Evolutionary conservation across 2,888 invertebrate genomes (phyloP).

Genomic region (Drosophila helvetica): DNA sequence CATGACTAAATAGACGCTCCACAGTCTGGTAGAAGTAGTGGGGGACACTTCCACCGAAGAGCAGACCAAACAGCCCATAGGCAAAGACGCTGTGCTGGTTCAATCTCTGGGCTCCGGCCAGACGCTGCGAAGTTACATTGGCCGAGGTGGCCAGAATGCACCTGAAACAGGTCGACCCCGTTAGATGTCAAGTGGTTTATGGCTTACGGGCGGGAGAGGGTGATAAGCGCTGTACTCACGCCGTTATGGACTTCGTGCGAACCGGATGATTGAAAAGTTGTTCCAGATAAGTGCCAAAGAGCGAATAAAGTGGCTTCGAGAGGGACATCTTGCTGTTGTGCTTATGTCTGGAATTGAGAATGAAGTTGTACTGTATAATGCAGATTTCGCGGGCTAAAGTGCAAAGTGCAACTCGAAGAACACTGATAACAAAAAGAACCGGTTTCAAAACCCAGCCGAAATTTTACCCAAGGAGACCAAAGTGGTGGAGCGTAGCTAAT

Average conservation of each 20-base stretch:
- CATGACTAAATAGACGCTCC: constrained; percentile 87
- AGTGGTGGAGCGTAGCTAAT: constrained; percentile 24
- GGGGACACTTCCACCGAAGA: constrained; percentile 92
- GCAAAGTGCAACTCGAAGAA: constrained; percentile 66
- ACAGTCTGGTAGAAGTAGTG: constrained; percentile 90
- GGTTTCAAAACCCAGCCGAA: background rate
- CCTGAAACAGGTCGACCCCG: constrained; percentile 84
- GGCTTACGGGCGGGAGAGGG: background rate
- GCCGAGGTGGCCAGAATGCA: constrained; percentile 89
- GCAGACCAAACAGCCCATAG: constrained; percentile 90
- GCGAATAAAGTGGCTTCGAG: constrained; percentile 88
- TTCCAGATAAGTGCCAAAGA: constrained; percentile 89
- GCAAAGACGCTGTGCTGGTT: constrained; percentile 89
- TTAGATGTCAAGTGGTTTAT: background rate
- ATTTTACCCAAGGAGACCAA: constrained; percentile 25
- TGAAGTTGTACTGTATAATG: constrained; percentile 11
- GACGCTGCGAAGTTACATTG: constrained; percentile 89
- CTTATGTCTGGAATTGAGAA: constrained; percentile 2
- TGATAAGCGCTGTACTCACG: constrained; percentile 85
- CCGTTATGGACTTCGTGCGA: constrained; percentile 91
- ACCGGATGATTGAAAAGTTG: constrained; percentile 90
- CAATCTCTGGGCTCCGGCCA: constrained; percentile 87
- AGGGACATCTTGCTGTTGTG: constrained; percentile 74
- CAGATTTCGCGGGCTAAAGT: constrained; percentile 62
- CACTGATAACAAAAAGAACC: constrained; percentile 46